Percentiles rank a stretch among this genome's conserved stretches.
Conservation (phyloP, 2,113 vertebrate genomes). For the Thamnaconus septentrionalis region DNA sequence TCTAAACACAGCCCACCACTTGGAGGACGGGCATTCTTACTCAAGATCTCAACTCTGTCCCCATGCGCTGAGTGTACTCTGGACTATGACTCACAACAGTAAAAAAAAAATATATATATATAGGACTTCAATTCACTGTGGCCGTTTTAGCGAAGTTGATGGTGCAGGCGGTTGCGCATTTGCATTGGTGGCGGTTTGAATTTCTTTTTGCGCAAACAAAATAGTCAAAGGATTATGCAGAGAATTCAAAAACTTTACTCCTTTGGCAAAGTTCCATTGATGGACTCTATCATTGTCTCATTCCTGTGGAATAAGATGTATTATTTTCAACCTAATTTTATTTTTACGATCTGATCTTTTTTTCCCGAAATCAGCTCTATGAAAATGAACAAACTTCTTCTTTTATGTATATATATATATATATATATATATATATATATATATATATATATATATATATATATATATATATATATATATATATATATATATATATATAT, state of each 20-base stretch:
- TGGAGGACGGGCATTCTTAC: slow-evolving; percentile 40
- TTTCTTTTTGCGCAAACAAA: no score
- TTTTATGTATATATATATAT: no score
- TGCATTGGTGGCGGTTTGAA: no score
- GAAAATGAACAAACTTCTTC: not conserved
- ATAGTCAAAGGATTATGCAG: no score
- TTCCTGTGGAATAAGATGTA: slow-evolving; percentile 62
- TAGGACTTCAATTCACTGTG: slow-evolving; percentile 23
- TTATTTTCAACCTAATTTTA: slow-evolving; percentile 18
- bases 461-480: no score
- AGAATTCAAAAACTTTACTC: slow-evolving; percentile 14
- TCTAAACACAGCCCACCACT: slow-evolving; percentile 46
- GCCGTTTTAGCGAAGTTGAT: slow-evolving; percentile 5
- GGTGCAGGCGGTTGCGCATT: no score
- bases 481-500: no score
- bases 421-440: no score
- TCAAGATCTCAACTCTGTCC: slow-evolving; percentile 48
- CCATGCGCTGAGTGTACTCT: slow-evolving; percentile 18
- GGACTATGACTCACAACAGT: slow-evolving; percentile 43
- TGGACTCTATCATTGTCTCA: slow-evolving; percentile 26
- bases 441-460: no score
- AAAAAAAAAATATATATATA: slow-evolving; percentile 7
- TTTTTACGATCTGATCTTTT: slow-evolving; percentile 1
- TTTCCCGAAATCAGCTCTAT: not conserved
- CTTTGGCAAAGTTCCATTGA: slow-evolving; percentile 26